A percentile compares a stretch with the other conserved stretches of the same genome.
Evolutionary conservation across 2,113 vertebrate genomes (phyloP).

Genomic region (Solenodon paradoxus): DNA sequence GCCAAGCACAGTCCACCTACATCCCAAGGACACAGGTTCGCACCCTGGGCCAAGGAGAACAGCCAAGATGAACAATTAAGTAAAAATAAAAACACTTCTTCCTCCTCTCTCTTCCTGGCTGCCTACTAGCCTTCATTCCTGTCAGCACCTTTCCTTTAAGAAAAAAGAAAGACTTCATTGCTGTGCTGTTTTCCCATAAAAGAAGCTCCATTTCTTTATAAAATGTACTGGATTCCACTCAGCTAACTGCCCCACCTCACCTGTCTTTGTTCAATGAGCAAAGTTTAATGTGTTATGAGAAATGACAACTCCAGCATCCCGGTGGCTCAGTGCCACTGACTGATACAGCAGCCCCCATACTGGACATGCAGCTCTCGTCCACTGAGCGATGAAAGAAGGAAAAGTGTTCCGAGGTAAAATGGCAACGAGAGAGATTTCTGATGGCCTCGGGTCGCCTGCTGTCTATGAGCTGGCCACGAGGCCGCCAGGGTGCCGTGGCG

Average conservation of each 20-base stretch:
- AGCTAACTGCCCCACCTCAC: neutral
- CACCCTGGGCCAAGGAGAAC: too few relatives aligned
- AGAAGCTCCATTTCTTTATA: slow-evolving; percentile 15
- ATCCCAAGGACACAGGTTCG: too few relatives aligned
- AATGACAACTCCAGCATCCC: neutral
- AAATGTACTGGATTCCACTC: neutral
- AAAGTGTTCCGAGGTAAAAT: neutral
- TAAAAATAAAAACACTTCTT: too few relatives aligned
- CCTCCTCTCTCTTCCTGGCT: too few relatives aligned
- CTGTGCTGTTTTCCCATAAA: too few relatives aligned
- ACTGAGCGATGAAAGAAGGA: neutral
- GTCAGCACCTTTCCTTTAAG: too few relatives aligned
- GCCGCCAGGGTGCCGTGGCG: neutral
- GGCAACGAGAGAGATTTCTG: neutral
- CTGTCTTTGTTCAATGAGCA: neutral
- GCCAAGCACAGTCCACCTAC: too few relatives aligned
- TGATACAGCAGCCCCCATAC: neutral
- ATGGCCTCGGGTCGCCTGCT: neutral
- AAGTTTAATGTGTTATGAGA: neutral
- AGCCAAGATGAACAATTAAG: too few relatives aligned
- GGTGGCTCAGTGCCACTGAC: neutral
- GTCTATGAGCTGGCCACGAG: neutral
- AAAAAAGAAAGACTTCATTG: too few relatives aligned
- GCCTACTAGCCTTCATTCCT: too few relatives aligned
- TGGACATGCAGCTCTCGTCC: neutral